phyloP scores from a whole-genome alignment of 2,888 invertebrate genomes.

The Acronicta aceris region DNA sequence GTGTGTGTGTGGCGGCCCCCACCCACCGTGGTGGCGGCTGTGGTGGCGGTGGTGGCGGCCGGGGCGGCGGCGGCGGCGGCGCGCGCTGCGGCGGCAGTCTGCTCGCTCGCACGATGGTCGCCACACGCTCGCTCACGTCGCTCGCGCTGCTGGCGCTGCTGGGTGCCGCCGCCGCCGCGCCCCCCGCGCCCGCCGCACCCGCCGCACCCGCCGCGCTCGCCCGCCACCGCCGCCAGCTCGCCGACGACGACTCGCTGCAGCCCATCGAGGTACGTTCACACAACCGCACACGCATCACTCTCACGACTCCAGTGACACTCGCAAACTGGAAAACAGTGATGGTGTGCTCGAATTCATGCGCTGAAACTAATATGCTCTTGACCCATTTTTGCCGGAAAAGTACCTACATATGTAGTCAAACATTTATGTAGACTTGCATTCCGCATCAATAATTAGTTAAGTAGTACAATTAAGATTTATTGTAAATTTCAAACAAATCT shows the following conservation, averaged over 20 bases:
- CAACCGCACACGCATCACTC: background rate
- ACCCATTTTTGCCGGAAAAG: background rate
- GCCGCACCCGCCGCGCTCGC: constrained; percentile 55
- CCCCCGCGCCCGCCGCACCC: constrained; percentile 57
- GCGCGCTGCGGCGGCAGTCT: constrained; percentile 56
- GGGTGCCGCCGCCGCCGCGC: constrained; percentile 57
- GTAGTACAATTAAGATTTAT: background rate
- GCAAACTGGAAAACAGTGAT: too few relatives aligned
- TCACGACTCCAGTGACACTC: background rate
- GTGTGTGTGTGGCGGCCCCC: constrained; percentile 20
- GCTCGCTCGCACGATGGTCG: constrained; percentile 62
- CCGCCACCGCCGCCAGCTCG: constrained; percentile 75
- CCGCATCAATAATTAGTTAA: background rate
- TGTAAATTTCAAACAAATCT: background rate
- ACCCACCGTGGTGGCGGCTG: background rate
- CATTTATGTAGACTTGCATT: background rate
- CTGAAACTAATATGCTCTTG: background rate
- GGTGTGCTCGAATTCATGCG: too few relatives aligned
- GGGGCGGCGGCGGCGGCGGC: constrained; percentile 13
- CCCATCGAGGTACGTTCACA: constrained; percentile 75
- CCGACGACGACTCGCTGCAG: constrained; percentile 80
- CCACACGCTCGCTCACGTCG: constrained; percentile 62
- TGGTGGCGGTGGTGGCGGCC: constrained; percentile 9
- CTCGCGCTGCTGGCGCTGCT: constrained; percentile 60
- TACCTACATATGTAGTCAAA: constrained; percentile 8